phyloP scores from a whole-genome alignment of 2,888 invertebrate genomes.

The Elegia similella region DNA sequence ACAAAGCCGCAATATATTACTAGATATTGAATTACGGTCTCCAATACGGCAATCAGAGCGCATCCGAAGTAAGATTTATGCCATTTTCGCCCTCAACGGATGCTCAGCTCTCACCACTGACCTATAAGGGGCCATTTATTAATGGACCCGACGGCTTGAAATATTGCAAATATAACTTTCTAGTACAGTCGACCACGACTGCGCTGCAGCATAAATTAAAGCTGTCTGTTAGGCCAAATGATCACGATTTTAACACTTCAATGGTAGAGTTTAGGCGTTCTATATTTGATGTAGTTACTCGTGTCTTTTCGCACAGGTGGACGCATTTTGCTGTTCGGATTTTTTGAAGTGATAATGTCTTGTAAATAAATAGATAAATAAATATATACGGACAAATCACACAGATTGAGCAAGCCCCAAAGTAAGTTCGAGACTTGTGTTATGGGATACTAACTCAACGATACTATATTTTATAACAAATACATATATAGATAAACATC shows the following conservation, averaged over 20 bases:
- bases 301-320: no score
- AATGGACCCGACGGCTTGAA: slow-evolving; percentile 32
- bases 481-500: no score
- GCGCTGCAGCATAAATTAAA: slow-evolving; percentile 15
- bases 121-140: slow-evolving; percentile 46
- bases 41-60: slow-evolving; percentile 42
- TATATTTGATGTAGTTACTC: no score
- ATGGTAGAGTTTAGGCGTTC: not conserved
- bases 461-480: no score
- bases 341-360: no score
- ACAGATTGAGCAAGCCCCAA: no score
- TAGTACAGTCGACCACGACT: slow-evolving; percentile 17
- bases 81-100: slow-evolving; percentile 35
- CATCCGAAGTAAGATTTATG: slow-evolving; percentile 53
- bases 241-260: slow-evolving; percentile 13
- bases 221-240: slow-evolving; percentile 8
- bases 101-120: slow-evolving; percentile 49
- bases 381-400: no score
- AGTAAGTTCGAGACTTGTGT: no score
- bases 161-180: slow-evolving; percentile 43
- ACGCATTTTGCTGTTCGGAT: no score
- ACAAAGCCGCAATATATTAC: slow-evolving; percentile 11
- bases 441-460: no score
- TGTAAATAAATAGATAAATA: no score
- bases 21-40: slow-evolving; percentile 22